Conservation (phyloP, 2,888 invertebrate genomes). For the Morinoia aosen region DNA sequence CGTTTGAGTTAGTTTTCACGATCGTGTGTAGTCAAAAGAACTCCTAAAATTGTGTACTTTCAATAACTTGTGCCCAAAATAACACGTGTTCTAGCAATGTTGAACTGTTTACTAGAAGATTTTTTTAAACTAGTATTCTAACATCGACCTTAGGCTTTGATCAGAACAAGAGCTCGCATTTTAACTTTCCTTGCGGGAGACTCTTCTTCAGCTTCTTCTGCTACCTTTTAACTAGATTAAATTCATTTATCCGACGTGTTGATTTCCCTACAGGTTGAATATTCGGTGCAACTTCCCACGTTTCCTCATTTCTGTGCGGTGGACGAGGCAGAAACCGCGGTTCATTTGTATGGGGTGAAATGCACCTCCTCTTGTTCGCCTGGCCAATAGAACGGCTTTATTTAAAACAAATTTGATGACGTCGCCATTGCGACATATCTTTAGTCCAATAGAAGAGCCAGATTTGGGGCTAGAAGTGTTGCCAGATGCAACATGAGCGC, state of each 20-base stretch:
- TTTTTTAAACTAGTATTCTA: not conserved
- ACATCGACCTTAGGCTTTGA: not conserved
- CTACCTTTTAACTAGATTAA: not conserved
- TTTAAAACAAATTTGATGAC: no score
- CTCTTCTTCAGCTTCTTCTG: not conserved
- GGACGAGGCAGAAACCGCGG: not conserved
- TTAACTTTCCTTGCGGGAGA: not conserved
- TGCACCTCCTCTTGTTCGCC: no score
- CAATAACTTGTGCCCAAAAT: not conserved
- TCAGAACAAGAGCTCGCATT: not conserved
- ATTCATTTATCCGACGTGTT: not conserved
- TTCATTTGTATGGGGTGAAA: no score
- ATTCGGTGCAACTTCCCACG: not conserved
- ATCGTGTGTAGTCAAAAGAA: not conserved
- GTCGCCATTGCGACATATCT: no score
- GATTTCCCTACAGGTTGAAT: not conserved
- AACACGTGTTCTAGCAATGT: not conserved
- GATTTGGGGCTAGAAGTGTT: no score
- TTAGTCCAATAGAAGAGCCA: no score
- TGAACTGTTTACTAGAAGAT: not conserved
- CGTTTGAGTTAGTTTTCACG: not conserved
- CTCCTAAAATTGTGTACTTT: not conserved
- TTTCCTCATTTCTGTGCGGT: not conserved
- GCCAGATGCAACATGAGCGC: no score
- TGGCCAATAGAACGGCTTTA: no score